These are phyloP conservation scores for Drosophila austrosaltans DNA, from an alignment of 2,888 invertebrate genomes.

Conservation along the genomic window DNA sequence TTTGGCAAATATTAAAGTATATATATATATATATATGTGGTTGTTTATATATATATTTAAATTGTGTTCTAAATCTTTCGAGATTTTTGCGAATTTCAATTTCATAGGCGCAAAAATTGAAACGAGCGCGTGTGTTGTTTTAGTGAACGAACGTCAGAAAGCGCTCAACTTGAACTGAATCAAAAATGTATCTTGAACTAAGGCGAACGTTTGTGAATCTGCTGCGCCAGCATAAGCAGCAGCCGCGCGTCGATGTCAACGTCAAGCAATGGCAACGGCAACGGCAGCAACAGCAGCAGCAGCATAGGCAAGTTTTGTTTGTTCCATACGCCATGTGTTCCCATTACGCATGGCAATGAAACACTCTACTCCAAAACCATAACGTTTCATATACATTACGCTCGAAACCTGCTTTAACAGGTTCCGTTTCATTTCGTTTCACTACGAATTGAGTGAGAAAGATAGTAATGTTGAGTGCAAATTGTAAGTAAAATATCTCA, in stretches of 20 bases:
- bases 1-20: slow-evolving; percentile 4
- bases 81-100: slow-evolving; percentile 32
- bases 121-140: slow-evolving; percentile 39
- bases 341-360: not conserved
- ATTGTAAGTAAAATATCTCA: slow-evolving; percentile 49
- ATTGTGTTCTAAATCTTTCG: slow-evolving; percentile 15
- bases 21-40: not conserved
- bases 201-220: slow-evolving; percentile 45
- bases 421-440: slow-evolving; percentile 55
- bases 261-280: slow-evolving; percentile 12
- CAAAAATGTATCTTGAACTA: slow-evolving; percentile 42
- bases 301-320: slow-evolving; percentile 24
- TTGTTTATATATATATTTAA: not conserved
- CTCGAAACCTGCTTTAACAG: slow-evolving; percentile 68
- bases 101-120: slow-evolving; percentile 42
- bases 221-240: slow-evolving; percentile 40
- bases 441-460: not conserved
- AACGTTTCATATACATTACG: slow-evolving; percentile 24
- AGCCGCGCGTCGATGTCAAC: slow-evolving; percentile 46
- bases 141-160: slow-evolving; percentile 75
- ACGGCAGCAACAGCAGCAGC: not conserved
- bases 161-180: slow-evolving; percentile 80
- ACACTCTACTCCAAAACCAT: slow-evolving; percentile 39
- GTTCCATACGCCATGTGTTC: slow-evolving; percentile 31
- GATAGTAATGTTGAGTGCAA: no score